Evolutionary conservation across 92 coral and sea anemone species (phyloP).

Genomic region (Palythoa heliodiscus): DNA sequence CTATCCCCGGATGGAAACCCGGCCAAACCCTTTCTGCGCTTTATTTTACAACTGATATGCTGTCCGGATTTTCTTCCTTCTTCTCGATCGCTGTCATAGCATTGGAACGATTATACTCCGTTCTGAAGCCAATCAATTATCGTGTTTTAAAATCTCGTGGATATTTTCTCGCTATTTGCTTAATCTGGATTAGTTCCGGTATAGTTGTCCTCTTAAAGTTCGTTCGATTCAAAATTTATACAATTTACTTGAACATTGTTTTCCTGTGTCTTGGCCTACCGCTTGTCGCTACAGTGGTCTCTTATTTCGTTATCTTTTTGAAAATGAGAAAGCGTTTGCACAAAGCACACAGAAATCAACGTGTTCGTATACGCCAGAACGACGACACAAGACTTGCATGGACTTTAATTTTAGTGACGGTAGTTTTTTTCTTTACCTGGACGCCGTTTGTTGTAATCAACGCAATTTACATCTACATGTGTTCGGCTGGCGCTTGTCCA

Average conservation of each 20-base stretch:
- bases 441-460: slow-evolving; percentile 28
- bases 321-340: slow-evolving; percentile 31
- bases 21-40: not conserved
- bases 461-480: slow-evolving; percentile 23
- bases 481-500: slow-evolving; percentile 25
- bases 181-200: slow-evolving; percentile 11
- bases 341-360: not conserved
- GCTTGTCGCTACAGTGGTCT: slow-evolving; percentile 9
- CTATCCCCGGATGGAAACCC: slow-evolving; percentile 10
- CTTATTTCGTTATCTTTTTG: slow-evolving; percentile 3
- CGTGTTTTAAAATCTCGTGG: slow-evolving; percentile 23
- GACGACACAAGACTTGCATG: slow-evolving; percentile 17
- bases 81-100: slow-evolving; percentile 35
- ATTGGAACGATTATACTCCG: slow-evolving; percentile 32
- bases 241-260: slow-evolving; percentile 25
- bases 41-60: slow-evolving; percentile 37
- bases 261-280: slow-evolving; percentile 37
- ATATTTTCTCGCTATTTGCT: slow-evolving; percentile 24
- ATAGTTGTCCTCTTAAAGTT: slow-evolving; percentile 25
- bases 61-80: slow-evolving; percentile 29
- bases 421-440: slow-evolving; percentile 25
- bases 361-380: not conserved
- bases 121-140: slow-evolving; percentile 5
- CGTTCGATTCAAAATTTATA: slow-evolving; percentile 28
- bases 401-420: slow-evolving; percentile 24